Conservation (phyloP, 2,113 vertebrate genomes). For the Aldabrachelys gigantea region DNA sequence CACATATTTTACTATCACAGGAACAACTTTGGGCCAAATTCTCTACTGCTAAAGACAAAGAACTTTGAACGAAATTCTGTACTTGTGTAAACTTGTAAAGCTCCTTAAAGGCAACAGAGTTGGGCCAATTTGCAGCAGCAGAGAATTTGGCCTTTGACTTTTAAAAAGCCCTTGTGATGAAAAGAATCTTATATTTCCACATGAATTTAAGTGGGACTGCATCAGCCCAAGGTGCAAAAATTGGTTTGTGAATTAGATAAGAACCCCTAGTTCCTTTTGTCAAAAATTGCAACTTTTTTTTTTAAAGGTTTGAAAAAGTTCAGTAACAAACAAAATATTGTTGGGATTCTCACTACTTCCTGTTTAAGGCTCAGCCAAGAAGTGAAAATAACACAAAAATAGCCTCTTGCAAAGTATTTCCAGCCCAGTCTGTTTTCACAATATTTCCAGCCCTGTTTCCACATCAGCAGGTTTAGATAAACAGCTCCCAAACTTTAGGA, state of each 20-base stretch:
- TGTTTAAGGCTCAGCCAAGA: conserved; percentile 64
- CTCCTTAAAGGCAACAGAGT: not conserved
- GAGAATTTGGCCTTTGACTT: not conserved
- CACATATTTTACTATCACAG: not conserved
- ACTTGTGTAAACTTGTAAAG: not conserved
- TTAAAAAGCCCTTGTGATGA: not conserved
- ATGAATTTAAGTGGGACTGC: not conserved
- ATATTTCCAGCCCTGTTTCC: conserved; percentile 42
- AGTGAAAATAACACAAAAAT: conserved; percentile 74
- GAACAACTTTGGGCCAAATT: not conserved
- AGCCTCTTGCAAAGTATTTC: conserved; percentile 66
- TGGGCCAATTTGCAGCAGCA: not conserved
- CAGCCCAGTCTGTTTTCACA: conserved; percentile 53
- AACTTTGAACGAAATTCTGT: not conserved
- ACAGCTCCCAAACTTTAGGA: not conserved
- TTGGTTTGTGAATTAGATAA: not conserved
- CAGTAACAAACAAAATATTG: conserved; percentile 39
- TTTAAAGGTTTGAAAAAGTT: conserved; percentile 27
- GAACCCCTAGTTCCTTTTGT: not conserved
- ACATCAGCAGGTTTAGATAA: conserved; percentile 53
- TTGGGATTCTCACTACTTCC: conserved; percentile 63
- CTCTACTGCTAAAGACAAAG: rapidly evolving
- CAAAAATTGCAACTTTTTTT: not conserved
- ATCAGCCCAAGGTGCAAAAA: not conserved
- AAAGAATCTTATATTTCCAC: not conserved